These are phyloP conservation scores for Xerus inauris DNA, from an alignment of 2,113 vertebrate genomes.

Conservation along the genomic window DNA sequence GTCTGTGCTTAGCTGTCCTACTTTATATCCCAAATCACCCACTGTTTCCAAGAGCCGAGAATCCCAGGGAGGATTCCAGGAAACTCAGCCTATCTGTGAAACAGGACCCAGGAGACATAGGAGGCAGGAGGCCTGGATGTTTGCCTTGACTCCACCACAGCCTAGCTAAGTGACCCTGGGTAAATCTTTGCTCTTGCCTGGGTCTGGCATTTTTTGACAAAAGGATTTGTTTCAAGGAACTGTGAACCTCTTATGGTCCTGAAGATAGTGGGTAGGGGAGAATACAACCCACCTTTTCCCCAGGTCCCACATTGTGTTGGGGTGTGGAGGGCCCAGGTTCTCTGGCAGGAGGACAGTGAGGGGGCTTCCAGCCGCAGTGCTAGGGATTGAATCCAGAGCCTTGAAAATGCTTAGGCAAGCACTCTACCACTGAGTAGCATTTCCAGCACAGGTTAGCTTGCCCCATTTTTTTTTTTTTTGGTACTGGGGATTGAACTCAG, in stretches of 20 bases:
- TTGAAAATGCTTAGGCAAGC: no score
- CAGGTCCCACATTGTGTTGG: slow-evolving; percentile 89
- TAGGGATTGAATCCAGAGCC: no score
- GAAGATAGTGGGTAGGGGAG: not conserved
- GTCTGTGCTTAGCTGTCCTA: not conserved
- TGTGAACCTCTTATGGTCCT: not conserved
- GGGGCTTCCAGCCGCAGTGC: slow-evolving; percentile 83
- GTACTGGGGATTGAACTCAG: no score
- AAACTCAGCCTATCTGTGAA: not conserved
- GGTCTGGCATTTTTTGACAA: not conserved
- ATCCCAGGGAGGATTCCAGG: not conserved
- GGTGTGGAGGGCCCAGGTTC: slow-evolving; percentile 86
- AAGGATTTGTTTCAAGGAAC: not conserved
- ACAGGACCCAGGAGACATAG: not conserved
- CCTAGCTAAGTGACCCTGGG: not conserved
- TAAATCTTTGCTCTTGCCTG: not conserved
- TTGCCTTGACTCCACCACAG: not conserved
- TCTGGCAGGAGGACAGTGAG: slow-evolving; percentile 89
- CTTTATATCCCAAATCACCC: not conserved
- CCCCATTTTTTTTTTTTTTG: no score
- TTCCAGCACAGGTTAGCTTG: no score
- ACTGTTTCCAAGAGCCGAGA: not conserved
- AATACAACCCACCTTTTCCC: slow-evolving; percentile 85
- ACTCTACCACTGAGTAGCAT: no score
- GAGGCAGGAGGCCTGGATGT: not conserved